A percentile compares a stretch with the other conserved stretches of the same genome.
Evolutionary conservation across 2,888 invertebrate genomes (phyloP).

Genomic region (Oscheius sp.): DNA sequence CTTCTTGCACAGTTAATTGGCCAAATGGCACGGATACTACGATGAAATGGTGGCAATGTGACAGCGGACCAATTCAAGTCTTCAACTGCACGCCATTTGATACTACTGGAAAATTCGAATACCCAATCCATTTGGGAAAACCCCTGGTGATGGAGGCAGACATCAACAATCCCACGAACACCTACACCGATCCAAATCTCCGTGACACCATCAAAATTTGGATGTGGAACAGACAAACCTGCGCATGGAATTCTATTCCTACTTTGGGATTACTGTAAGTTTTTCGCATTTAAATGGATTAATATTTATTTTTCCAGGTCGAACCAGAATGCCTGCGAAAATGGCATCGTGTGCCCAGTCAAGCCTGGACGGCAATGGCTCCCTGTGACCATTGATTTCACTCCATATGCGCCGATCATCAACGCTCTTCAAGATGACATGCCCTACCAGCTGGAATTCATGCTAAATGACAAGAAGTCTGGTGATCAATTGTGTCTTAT

Average conservation of each 20-base stretch:
- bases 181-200: conserved; percentile 50
- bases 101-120: conserved; percentile 37
- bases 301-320: conserved; percentile 32
- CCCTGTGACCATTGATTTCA: conserved; percentile 50
- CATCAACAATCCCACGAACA: conserved; percentile 49
- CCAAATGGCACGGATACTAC: conserved; percentile 62
- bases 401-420: conserved; percentile 46
- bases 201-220: conserved; percentile 59
- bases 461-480: conserved; percentile 44
- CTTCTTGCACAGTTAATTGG: not conserved
- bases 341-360: conserved; percentile 54
- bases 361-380: conserved; percentile 44
- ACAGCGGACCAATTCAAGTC: conserved; percentile 19
- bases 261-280: conserved; percentile 58
- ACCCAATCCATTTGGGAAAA: conserved; percentile 59
- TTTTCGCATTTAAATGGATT: not conserved
- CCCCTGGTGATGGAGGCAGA: conserved; percentile 59
- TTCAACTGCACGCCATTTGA: conserved; percentile 31
- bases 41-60: conserved; percentile 64
- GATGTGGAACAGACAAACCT: conserved; percentile 50
- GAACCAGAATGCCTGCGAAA: conserved; percentile 51
- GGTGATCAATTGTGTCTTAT: conserved; percentile 45
- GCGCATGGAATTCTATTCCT: conserved; percentile 57
- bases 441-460: conserved; percentile 51
- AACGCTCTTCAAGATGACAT: conserved; percentile 53